phyloP scores from a whole-genome alignment of 2,113 vertebrate species.

The Ancistrus triradiatus region DNA sequence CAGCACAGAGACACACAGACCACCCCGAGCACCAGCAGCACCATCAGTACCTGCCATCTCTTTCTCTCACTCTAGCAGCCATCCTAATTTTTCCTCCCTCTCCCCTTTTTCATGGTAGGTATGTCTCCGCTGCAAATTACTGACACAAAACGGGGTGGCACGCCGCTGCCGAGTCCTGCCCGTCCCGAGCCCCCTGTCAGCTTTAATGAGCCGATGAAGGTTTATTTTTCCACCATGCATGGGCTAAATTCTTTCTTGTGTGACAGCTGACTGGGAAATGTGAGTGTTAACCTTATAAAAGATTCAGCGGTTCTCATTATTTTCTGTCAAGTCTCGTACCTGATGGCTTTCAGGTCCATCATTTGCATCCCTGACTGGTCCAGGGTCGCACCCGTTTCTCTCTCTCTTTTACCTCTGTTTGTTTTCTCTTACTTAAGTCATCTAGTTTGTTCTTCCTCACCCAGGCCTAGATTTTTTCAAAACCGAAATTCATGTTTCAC shows the following conservation, averaged over 20 bases:
- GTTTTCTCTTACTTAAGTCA: conserved; percentile 62
- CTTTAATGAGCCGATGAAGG: conserved; percentile 99
- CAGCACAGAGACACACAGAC: conserved; percentile 11
- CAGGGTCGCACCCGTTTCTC: conserved; percentile 51
- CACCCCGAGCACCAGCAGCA: conserved; percentile 47
- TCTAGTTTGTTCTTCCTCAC: conserved; percentile 50
- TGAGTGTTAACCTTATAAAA: conserved; percentile 99
- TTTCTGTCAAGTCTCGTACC: conserved; percentile 96
- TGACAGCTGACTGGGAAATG: conserved; percentile 98
- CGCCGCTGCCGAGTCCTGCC: conserved; percentile 68
- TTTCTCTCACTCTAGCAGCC: conserved; percentile 32
- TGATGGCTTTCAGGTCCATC: conserved; percentile 81
- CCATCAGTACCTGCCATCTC: conserved; percentile 62
- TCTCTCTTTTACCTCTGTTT: conserved; percentile 43
- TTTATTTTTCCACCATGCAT: conserved; percentile 81
- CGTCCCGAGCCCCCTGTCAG: conserved; percentile 91
- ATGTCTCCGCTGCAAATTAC: conserved; percentile 89
- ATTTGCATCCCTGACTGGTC: conserved; percentile 90
- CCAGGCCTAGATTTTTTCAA: conserved; percentile 50
- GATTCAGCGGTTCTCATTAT: conserved; percentile 99
- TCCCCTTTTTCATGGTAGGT: conserved; percentile 60
- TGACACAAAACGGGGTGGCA: conserved; percentile 95
- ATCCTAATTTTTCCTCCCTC: conserved; percentile 59
- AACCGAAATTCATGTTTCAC: conserved; percentile 61
- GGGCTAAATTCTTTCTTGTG: conserved; percentile 99